Base-by-base conservation (phyloP, 2,888 invertebrate genomes). In the Operophtera brumata region DNA sequence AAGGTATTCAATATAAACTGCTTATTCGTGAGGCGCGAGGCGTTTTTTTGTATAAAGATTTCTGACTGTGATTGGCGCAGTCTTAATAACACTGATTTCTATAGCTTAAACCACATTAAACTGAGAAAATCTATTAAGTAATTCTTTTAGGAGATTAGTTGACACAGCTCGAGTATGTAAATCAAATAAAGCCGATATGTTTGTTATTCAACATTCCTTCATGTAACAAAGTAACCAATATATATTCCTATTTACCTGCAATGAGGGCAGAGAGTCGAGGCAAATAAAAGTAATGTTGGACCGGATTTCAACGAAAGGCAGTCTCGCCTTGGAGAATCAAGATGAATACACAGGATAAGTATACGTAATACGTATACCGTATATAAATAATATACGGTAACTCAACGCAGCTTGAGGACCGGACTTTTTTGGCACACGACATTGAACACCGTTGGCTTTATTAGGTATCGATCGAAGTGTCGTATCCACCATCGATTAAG, bases 351-450 rank as follows among this genome's bases (percentile, higher is more conserved):
- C 37, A 44, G 13, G 2, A 20, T 32, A 32, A 26, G 9, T 10
- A 10, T 12, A 35, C n/a, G n/a, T n/a, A n/a, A 12, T 55, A 46
- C 14, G 26, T 39, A 48, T 52, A 48, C 47, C 28, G 37, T 51
- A 47, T 47, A 43, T 43, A 14, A 37, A 42, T 41, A 55, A 75
- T 2, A 20, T 76, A 73, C 70, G 59, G 69, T 64, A 70, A 71
- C 55, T 61, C 49, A 53, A 39, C 47, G 44, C 42, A 70, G 63
- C 66, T 67, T 72, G 71, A 66, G 55, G 66, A 69, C 70, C 67
- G 67, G 72, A 73, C 72, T 75, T 81, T 80, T 82, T 81, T 80
- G 78, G 82, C 75, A 74, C 76, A 75, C 69, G 77, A 61, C 81
- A 82, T 78, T 80, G 80, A 73, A 61, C 69, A 62, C 63, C 67